Conservation (phyloP, 2,113 vertebrate species). For the Clarias magur region DNA sequence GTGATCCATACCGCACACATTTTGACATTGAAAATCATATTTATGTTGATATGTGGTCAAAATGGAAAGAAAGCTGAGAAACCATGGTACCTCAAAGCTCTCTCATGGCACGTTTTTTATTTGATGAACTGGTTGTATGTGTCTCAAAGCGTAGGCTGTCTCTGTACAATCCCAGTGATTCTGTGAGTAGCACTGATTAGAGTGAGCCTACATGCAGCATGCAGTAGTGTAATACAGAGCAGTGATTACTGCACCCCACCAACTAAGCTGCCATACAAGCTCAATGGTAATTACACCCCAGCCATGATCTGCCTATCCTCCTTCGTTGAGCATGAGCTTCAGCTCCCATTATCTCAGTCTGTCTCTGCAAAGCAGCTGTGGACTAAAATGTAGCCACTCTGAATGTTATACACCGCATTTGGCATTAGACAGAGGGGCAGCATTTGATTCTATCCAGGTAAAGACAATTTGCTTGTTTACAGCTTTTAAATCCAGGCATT, state of each 20-base stretch:
- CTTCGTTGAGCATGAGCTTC: constrained; percentile 33
- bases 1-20: not conserved
- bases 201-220: constrained; percentile 34
- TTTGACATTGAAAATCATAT: not conserved
- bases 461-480: not conserved
- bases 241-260: constrained; percentile 43
- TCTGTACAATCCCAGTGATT: constrained; percentile 37
- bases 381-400: constrained; percentile 5
- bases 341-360: constrained; percentile 22
- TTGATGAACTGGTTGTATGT: constrained; percentile 16
- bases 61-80: not conserved
- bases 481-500: not conserved
- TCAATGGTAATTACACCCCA: constrained; percentile 48
- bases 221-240: constrained; percentile 33
- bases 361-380: constrained; percentile 14
- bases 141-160: constrained; percentile 34
- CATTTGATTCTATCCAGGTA: not conserved
- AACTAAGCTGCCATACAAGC: constrained; percentile 37
- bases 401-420: not conserved
- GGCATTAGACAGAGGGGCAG: not conserved
- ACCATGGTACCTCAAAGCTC: not conserved
- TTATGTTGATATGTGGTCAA: not conserved
- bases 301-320: constrained; percentile 27
- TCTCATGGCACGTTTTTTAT: not conserved
- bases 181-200: constrained; percentile 42